Base-by-base conservation (phyloP, 2,888 invertebrate species). In the Agonopterix arenella region DNA sequence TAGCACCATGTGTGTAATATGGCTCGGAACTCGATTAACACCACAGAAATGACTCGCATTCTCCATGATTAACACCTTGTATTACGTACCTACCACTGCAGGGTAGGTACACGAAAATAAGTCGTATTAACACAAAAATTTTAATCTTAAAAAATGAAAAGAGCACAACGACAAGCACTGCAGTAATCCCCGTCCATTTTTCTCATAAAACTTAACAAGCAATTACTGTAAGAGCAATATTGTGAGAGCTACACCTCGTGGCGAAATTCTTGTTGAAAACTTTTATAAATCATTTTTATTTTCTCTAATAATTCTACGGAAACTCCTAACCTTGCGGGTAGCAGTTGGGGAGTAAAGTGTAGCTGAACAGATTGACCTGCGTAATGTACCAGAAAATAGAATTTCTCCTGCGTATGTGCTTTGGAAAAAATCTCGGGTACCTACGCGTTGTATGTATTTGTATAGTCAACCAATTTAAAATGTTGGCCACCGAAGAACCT, bases 331-430 rank as follows among this genome's bases (percentile, higher is more conserved):
- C 46, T 28, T 28, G 28, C 28, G 28, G 28, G 1, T 28, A 28
- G 28, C 28, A 7, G 5, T 28, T 28, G 28, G 28, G 28, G 28
- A 28, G 28, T 28, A 40, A 40, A 50, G 37, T 44, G 16, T 7
- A n/a, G 9, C 44, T 38, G 47, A 42, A 46, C 49, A 68, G 68
- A 76, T 76, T 73, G 79, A 76, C 75, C 75, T 68, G 73, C 67
- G 64, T 76, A 84, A 84, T 84, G 80, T 81, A 70, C 64, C 73
- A 71, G 81, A 84, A 84, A 85, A 85, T 85, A 68, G 77, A 78
- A 77, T 81, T 73, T 72, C 28, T 65, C 70, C 68, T 68, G 64
- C 70, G 66, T 69, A 69, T 73, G 67, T 28, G 28, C 28, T 28
- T 7, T 28, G 7, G 28, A 28, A 28, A 28, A 28, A 28, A 28